A percentile compares a stretch with the other conserved stretches of the same genome.
These are phyloP conservation scores for Morpho deidamia DNA, from an alignment of 2,888 invertebrate genomes.

Conservation along the genomic window DNA sequence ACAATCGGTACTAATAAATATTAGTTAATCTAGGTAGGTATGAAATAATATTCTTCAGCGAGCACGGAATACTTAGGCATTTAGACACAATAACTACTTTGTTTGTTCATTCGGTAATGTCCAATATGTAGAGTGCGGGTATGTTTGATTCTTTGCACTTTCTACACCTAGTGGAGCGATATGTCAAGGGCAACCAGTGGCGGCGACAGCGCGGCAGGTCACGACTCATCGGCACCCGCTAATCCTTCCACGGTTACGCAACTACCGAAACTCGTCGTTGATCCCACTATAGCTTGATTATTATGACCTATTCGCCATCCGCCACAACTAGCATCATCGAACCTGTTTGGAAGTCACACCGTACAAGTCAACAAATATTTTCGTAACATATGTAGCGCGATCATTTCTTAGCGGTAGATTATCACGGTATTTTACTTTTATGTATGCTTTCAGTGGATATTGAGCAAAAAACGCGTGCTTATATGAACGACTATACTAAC, in stretches of 20 bases:
- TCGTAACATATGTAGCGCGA: slow-evolving; percentile 38
- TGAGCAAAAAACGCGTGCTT: background rate
- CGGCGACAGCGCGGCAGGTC: slow-evolving; percentile 38
- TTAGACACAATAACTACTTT: background rate
- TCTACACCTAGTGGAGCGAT: slow-evolving; percentile 52
- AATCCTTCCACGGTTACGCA: slow-evolving; percentile 40
- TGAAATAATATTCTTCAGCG: too few relatives aligned
- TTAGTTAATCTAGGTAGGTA: too few relatives aligned
- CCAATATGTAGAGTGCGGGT: slow-evolving; percentile 25
- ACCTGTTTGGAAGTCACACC: slow-evolving; percentile 16
- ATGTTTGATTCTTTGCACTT: slow-evolving; percentile 43
- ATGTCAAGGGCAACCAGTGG: slow-evolving; percentile 66
- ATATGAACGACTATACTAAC: slow-evolving; percentile 11
- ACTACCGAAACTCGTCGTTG: slow-evolving; percentile 30
- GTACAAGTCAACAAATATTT: slow-evolving; percentile 18
- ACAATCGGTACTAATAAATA: too few relatives aligned
- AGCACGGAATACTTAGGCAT: background rate
- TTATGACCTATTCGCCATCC: slow-evolving; percentile 17
- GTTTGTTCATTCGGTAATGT: slow-evolving; percentile 7
- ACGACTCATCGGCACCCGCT: slow-evolving; percentile 42
- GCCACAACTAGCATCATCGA: slow-evolving; percentile 18
- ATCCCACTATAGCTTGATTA: slow-evolving; percentile 19
- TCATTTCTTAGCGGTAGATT: slow-evolving; percentile 54
- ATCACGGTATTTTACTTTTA: slow-evolving; percentile 40
- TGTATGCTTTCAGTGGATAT: background rate